A percentile compares a stretch with the other conserved stretches of the same genome.
These are phyloP conservation scores for Hydrolagus affinis DNA, from an alignment of 2,113 vertebrate genomes.

Conservation along the genomic window DNA sequence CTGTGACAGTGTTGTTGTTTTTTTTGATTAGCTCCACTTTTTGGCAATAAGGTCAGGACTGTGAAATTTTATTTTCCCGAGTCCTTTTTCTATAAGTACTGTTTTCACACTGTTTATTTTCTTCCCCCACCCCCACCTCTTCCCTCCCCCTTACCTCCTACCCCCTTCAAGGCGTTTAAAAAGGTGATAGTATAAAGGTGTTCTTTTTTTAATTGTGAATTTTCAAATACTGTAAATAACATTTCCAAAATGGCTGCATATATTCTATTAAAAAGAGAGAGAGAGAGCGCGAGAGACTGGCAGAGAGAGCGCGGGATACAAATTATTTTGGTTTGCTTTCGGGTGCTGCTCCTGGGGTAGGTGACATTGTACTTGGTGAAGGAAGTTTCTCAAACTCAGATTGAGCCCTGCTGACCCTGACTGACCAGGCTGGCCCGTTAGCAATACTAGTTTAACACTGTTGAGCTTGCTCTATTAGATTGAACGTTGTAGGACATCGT, in stretches of 20 bases:
- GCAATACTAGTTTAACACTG: constrained; percentile 47
- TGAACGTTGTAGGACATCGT: constrained; percentile 51
- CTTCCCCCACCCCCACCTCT: background rate
- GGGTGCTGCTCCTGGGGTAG: constrained; percentile 71
- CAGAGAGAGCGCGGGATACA: constrained; percentile 66
- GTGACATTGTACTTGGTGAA: constrained; percentile 53
- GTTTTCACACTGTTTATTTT: constrained; percentile 54
- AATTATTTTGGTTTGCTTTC: constrained; percentile 80
- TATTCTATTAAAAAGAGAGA: constrained; percentile 78
- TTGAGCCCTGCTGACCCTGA: constrained; percentile 44
- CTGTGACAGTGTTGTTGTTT: constrained; percentile 71
- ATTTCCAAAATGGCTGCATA: constrained; percentile 90
- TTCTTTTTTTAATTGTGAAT: constrained; percentile 79
- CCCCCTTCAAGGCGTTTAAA: constrained; percentile 59
- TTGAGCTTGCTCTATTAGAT: constrained; percentile 61
- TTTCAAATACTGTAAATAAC: constrained; percentile 86
- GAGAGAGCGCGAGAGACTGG: constrained; percentile 63
- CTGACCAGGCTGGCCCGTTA: constrained; percentile 56
- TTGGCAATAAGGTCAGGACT: constrained; percentile 98
- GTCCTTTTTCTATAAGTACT: constrained; percentile 88
- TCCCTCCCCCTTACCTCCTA: too few species aligned
- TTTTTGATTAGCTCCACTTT: constrained; percentile 89
- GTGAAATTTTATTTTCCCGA: constrained; percentile 84
- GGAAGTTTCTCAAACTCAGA: constrained; percentile 36
- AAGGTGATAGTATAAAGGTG: constrained; percentile 75